Base-by-base conservation (phyloP, 2,888 invertebrate genomes). In the Rhagophthalmus giganteus region DNA sequence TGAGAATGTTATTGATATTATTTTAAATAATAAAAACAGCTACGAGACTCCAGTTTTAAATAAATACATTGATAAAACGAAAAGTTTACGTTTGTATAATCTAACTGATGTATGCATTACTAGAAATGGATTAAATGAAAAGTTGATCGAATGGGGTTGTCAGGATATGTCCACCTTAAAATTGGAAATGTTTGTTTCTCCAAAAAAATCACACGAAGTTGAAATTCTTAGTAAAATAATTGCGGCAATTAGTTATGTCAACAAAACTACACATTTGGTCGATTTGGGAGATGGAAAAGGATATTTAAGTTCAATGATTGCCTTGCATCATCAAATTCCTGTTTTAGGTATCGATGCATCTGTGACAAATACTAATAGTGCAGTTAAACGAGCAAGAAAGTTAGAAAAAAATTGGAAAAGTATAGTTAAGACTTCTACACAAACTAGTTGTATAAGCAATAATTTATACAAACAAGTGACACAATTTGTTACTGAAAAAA, bases 261-360 rank as follows among this genome's bases (percentile, higher is more conserved):
- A 68, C 10, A 46, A 71, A 65, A 69, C 73, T 1, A 61, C 70
- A 2, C 79, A 81, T 71, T 76, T 89, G 27, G 78, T 94, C 9
- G 95, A 95, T 69, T 84, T 91, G 28, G 95, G 95, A 0, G 93
- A 93, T 65, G 95, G 95, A 0, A 88, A 90, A 68, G 95, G 94
- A 0, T 90, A 93, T 71, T 76, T 94, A 25, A 87, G 90, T 28
- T 85, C 87, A 0, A 81, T 87, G 7, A 70, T 95, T 34, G 81
- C 87, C 0, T 76, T 90, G 2, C 82, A 86, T 51, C 83, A 89
- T 71, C 71, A 78, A 14, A 74, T 90, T 45, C 84, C 84, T 26
- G 88, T 93, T 13, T 76, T 95, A 8, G 92, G 92, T 0, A 79
- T 95, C 0, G 95, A 95, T 74, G 86, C 87, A 5, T 86, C 86